Conservation (phyloP, 2,113 vertebrate genomes). For the Paratilapia polleni region DNA sequence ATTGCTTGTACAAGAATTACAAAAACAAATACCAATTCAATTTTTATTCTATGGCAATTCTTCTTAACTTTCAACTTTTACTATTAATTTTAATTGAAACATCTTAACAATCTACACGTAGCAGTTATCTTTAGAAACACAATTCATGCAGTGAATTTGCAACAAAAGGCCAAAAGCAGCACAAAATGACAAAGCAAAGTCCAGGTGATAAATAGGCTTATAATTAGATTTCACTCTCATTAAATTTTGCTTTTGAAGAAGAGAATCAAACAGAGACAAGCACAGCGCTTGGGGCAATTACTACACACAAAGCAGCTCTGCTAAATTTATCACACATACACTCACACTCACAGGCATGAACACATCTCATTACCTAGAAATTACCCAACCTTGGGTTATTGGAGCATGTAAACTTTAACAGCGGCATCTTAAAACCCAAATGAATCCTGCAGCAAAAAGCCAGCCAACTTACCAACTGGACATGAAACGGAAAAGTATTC, state of each 20-base stretch:
- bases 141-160: background rate
- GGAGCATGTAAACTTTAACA: slow-evolving; percentile 51
- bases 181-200: slow-evolving; percentile 16
- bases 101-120: slow-evolving; percentile 9
- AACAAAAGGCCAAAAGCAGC: slow-evolving; percentile 23
- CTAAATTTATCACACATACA: slow-evolving; percentile 28
- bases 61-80: slow-evolving; percentile 11
- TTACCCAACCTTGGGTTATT: slow-evolving; percentile 54
- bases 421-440: slow-evolving; percentile 17
- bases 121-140: slow-evolving; percentile 9
- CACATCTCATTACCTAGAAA: slow-evolving; percentile 59
- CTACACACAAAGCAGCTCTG: slow-evolving; percentile 14
- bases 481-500: slow-evolving; percentile 27
- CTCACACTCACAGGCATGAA: slow-evolving; percentile 22
- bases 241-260: slow-evolving; percentile 54
- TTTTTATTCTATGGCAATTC: background rate
- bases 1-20: background rate
- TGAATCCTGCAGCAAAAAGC: slow-evolving; percentile 34
- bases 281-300: slow-evolving; percentile 26
- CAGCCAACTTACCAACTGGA: slow-evolving; percentile 12
- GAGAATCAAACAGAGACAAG: slow-evolving; percentile 54
- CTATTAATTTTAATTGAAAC: slow-evolving; percentile 15
- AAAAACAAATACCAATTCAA: background rate
- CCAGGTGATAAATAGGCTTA: slow-evolving; percentile 55
- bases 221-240: slow-evolving; percentile 64